These are phyloP conservation scores for Gymnogyps californianus DNA, from an alignment of 2,113 vertebrate species.

Conservation along the genomic window DNA sequence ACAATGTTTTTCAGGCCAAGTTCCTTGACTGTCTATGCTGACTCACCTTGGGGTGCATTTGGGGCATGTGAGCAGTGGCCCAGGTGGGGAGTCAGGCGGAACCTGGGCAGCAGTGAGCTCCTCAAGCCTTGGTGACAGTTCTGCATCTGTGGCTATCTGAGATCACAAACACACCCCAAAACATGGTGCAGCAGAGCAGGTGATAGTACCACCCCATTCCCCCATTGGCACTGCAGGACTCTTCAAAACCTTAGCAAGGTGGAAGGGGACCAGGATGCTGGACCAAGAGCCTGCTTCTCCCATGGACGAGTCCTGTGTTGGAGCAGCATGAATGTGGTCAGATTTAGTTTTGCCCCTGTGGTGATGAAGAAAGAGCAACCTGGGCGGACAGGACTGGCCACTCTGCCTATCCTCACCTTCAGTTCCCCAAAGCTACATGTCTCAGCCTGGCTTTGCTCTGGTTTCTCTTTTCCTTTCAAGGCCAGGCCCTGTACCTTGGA, in stretches of 20 bases:
- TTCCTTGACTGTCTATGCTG: background rate
- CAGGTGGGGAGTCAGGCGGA: no score
- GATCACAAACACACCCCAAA: background rate
- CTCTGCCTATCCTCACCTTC: background rate
- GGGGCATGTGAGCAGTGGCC: background rate
- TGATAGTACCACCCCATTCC: background rate
- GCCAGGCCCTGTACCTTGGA: background rate
- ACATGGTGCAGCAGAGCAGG: accelerated
- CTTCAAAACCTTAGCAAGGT: background rate
- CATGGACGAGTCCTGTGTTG: accelerated
- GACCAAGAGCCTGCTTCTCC: background rate
- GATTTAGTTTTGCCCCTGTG: background rate
- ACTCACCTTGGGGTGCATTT: background rate
- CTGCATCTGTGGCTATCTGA: background rate
- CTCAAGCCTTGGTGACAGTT: background rate
- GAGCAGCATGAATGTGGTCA: background rate
- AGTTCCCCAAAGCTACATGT: background rate
- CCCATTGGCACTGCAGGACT: background rate
- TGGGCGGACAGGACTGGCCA: background rate
- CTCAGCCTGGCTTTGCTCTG: background rate
- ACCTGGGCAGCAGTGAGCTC: background rate
- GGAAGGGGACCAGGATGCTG: background rate
- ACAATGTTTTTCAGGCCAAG: background rate
- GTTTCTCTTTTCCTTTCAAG: background rate
- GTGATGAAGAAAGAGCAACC: background rate